Conservation (phyloP, 2,113 vertebrate genomes). For the Columba livia region DNA sequence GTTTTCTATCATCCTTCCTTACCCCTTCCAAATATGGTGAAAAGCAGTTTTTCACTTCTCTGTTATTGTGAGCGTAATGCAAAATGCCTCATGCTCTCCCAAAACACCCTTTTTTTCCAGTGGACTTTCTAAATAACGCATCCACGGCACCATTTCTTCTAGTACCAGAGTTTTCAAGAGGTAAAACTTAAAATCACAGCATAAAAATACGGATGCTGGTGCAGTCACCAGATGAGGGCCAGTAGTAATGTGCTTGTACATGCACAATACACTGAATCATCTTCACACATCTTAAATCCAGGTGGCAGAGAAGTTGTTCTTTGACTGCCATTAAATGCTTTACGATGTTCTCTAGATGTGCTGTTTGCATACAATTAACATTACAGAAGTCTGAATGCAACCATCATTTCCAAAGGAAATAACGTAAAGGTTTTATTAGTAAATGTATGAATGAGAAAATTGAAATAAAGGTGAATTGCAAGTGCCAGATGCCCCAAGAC, state of each 20-base stretch:
- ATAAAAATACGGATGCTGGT: neutral
- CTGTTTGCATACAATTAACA: slow-evolving; percentile 2
- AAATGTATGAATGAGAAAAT: neutral
- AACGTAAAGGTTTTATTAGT: neutral
- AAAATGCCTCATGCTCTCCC: neutral
- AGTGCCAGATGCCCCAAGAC: neutral
- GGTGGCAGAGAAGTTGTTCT: neutral
- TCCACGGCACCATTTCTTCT: neutral
- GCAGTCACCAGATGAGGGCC: neutral
- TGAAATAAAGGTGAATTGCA: neutral
- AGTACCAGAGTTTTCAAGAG: neutral
- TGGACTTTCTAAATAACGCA: neutral
- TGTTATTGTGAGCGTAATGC: neutral
- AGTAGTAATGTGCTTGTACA: neutral
- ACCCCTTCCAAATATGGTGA: neutral
- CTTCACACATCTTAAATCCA: neutral
- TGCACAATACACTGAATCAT: neutral
- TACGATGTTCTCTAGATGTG: neutral
- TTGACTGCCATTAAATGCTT: neutral
- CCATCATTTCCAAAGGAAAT: slow-evolving; percentile 1
- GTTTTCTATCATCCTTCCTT: neutral
- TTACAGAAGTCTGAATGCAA: neutral
- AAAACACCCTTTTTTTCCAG: neutral
- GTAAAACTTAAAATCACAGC: neutral
- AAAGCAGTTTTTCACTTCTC: neutral